A percentile compares a stretch with the other conserved stretches of the same genome.
These are phyloP conservation scores for Geothlypis trichas DNA, from an alignment of 2,113 vertebrate genomes.

Conservation along the genomic window DNA sequence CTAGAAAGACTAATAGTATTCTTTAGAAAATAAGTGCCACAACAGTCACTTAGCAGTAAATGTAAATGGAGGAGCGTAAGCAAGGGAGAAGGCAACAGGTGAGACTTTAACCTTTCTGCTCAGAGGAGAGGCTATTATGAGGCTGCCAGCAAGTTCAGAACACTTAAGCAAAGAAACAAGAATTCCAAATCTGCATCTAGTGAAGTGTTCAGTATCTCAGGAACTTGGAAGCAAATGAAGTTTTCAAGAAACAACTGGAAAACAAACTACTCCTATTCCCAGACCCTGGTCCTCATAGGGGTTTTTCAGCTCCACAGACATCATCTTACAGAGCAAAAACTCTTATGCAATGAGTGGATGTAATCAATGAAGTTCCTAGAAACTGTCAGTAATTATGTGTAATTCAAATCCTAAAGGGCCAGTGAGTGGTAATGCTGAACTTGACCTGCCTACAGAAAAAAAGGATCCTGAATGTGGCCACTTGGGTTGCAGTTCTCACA, in stretches of 20 bases:
- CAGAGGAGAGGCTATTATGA: background rate
- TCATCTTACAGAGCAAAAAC: background rate
- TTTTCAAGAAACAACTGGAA: background rate
- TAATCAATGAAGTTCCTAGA: background rate
- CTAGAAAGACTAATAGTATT: background rate
- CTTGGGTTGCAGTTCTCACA: background rate
- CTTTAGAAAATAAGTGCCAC: background rate
- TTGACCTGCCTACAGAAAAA: background rate
- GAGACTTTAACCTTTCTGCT: background rate
- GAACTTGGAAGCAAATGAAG: background rate
- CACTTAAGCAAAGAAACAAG: background rate
- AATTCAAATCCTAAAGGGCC: background rate
- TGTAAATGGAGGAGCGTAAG: background rate
- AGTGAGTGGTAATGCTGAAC: background rate
- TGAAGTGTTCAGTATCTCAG: background rate
- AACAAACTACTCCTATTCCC: background rate
- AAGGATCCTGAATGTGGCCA: background rate
- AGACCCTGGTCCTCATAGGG: background rate
- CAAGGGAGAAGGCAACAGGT: background rate
- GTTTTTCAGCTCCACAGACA: background rate
- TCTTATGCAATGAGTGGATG: background rate
- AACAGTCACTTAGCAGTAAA: background rate
- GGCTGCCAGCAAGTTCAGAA: background rate
- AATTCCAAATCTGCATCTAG: background rate
- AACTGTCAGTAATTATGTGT: background rate